Base-by-base conservation (phyloP, 2,888 invertebrate genomes). In the Sipha maydis region DNA sequence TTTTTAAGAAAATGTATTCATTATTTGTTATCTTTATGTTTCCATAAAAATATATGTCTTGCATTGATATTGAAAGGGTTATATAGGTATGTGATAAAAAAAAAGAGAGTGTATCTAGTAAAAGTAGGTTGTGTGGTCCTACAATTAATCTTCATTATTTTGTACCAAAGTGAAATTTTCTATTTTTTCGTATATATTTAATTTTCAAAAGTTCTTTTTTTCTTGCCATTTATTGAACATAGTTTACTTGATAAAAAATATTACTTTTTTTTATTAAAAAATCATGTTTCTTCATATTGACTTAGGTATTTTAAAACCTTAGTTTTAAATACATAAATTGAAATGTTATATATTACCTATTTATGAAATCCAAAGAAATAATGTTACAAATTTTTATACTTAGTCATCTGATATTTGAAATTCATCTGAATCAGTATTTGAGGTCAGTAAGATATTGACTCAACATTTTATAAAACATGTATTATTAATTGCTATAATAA, bases 71-170 rank as follows among this genome's bases (percentile, higher is more conserved):
- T 38, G 67, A 38, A 80, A n/a, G 61, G 31, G 38, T 79, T 25
- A 67, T 38, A 14, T 67, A 28, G 28, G 5, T 61, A 21, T 83
- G 56, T 34, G 54, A 75, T 14, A 38, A 21, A 61, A 84, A n/a
- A 76, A 84, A 61, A 84, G 41, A 83, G 75, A 84, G 75, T 76
- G 75, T 76, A 76, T 28, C 28, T 79, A 71, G 85, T 85, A 85
- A 85, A 85, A 85, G 69, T 85, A 85, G 69, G 69, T 79, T 79
- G 48, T 67, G 7, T 38, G n/a, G 67, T 48, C 77, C 34, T 41
- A 41, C 38, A 21, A 34, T 41, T 76, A 85, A 41, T 85, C 41
- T 76, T 76, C 7, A 41, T 48, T 67, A 34, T 73, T 83, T 54
- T 48, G 17, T n/a, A 34, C 4, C 34, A 34, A 34, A 84, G 73